Evolutionary conservation across 2,888 invertebrate genomes (phyloP).

Genomic region (Luperina nickerlii): DNA sequence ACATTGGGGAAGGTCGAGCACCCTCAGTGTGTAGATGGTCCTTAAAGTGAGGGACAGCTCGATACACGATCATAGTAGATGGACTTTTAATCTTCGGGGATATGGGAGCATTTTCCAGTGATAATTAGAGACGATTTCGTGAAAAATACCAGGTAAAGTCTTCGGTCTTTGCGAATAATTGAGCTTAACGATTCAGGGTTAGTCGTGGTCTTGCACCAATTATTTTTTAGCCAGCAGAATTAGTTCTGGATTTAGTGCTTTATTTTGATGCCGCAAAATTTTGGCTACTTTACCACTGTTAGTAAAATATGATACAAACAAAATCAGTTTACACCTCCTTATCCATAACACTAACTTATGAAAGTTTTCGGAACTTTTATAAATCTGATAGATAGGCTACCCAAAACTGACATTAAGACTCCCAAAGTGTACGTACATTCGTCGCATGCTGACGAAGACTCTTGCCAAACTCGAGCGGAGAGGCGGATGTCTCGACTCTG

Average conservation of each 20-base stretch:
- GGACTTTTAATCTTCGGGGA: constrained; percentile 21
- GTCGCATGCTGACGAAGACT: constrained; percentile 84
- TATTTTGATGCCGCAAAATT: background rate
- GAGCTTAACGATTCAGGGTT: no score
- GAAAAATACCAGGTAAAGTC: no score
- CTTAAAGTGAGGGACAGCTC: constrained; percentile 78
- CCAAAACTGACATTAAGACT: constrained; percentile 16
- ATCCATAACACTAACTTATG: background rate
- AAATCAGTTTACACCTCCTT: background rate
- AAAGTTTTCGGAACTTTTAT: background rate
- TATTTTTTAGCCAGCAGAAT: background rate
- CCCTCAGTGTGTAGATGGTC: constrained; percentile 82
- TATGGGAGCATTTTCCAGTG: background rate
- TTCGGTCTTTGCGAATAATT: background rate
- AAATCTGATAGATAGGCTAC: background rate
- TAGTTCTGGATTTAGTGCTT: background rate
- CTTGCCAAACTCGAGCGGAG: constrained; percentile 86
- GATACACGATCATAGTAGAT: constrained; percentile 75
- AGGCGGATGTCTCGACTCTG: constrained; percentile 85
- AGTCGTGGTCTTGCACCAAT: background rate
- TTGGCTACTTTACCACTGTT: background rate
- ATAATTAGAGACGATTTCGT: background rate
- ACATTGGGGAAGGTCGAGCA: constrained; percentile 88
- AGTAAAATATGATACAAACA: background rate
- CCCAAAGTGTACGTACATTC: constrained; percentile 71